Evolutionary conservation across 2,113 vertebrate genomes (phyloP).

Genomic region (Cyphomyrus discorhynchus): DNA sequence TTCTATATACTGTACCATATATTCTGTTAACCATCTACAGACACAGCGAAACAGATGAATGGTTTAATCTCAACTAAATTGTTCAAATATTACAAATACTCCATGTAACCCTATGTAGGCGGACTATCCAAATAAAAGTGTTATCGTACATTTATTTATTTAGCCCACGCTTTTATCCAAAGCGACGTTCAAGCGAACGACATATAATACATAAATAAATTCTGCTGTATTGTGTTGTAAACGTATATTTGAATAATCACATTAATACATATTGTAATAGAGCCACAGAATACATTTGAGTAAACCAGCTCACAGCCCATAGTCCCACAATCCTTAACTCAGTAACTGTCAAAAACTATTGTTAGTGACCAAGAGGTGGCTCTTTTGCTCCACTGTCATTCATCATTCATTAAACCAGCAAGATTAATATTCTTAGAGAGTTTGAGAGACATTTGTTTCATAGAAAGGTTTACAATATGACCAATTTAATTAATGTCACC

Average conservation of each 20-base stretch:
- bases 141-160: neutral
- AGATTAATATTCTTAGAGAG: neutral
- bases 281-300: neutral
- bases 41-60: neutral
- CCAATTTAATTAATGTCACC: neutral
- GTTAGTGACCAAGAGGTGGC: neutral
- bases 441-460: neutral
- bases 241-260: neutral
- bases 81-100: neutral
- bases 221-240: neutral
- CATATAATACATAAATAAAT: neutral
- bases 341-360: neutral
- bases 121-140: neutral
- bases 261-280: neutral
- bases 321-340: neutral
- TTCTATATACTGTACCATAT: neutral
- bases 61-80: neutral
- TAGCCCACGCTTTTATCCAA: neutral
- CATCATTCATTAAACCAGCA: neutral
- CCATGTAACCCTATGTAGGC: neutral
- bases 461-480: neutral
- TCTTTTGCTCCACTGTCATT: neutral
- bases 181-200: neutral
- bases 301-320: neutral
- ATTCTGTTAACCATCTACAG: neutral